These are phyloP conservation scores for Stomorhina lunata DNA, from an alignment of 2,888 invertebrate species.

Conservation along the genomic window DNA sequence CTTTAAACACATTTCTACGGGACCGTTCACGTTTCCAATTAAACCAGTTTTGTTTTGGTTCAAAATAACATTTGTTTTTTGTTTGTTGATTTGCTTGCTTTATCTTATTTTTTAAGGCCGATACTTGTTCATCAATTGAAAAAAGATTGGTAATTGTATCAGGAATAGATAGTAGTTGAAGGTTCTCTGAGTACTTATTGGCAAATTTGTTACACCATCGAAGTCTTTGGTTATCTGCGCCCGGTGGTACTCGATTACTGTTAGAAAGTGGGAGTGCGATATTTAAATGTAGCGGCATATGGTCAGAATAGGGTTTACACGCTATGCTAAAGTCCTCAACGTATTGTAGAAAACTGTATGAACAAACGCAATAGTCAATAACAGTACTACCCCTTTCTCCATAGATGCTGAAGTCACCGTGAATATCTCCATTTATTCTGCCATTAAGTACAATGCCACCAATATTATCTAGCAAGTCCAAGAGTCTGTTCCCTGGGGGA, in stretches of 20 bases:
- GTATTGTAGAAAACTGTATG: neutral
- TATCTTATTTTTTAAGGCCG: neutral
- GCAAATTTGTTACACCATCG: too few relatives aligned
- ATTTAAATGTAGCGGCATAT: neutral
- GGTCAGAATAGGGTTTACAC: slow-evolving; percentile 6
- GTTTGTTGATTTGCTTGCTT: neutral
- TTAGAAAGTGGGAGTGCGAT: too few relatives aligned
- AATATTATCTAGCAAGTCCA: neutral
- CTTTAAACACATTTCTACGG: neutral
- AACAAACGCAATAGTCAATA: neutral
- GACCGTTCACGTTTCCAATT: neutral
- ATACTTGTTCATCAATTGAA: neutral
- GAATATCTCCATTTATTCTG: neutral
- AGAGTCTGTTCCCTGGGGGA: neutral
- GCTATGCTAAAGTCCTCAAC: neutral
- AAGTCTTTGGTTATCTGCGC: too few relatives aligned
- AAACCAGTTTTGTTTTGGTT: slow-evolving; percentile 8
- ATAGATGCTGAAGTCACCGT: neutral
- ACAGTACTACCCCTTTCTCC: neutral
- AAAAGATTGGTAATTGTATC: too few relatives aligned
- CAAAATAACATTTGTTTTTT: neutral
- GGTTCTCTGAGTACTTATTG: neutral
- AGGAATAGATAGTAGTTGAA: neutral
- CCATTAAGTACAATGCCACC: neutral
- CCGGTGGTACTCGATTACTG: too few relatives aligned